Conservation (phyloP, 2,888 invertebrate genomes). For the Tubulanus polymorphus region DNA sequence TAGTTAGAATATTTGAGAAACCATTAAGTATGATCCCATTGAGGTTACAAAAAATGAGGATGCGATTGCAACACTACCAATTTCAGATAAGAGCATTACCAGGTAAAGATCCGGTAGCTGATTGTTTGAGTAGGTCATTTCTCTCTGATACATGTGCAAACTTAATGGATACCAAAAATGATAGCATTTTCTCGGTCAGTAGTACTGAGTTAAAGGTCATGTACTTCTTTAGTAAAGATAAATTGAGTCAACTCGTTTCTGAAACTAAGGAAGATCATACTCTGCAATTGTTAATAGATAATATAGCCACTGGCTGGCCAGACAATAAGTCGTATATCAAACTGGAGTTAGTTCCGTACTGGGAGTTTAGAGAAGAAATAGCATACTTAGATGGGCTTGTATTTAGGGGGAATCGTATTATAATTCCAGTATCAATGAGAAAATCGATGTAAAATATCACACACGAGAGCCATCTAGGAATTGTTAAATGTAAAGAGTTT, state of each 20-base stretch:
- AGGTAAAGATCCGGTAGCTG: slow-evolving; percentile 20
- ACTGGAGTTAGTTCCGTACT: neutral
- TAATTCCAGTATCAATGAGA: slow-evolving; percentile 3
- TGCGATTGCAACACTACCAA: slow-evolving; percentile 18
- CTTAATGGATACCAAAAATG: neutral
- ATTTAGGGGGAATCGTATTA: slow-evolving; percentile 11
- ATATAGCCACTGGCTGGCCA: slow-evolving; percentile 9
- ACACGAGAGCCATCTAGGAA: slow-evolving; percentile 7
- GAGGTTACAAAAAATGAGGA: slow-evolving; percentile 18
- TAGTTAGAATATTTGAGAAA: slow-evolving; percentile 17
- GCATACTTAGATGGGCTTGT: slow-evolving; percentile 17
- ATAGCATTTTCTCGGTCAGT: too few species aligned
- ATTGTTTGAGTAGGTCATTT: slow-evolving; percentile 22
- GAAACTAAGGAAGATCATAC: neutral
- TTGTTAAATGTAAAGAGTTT: slow-evolving; percentile 4
- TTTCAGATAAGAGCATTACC: slow-evolving; percentile 9
- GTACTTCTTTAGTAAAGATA: too few species aligned
- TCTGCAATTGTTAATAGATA: neutral
- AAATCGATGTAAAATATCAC: neutral
- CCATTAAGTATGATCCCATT: slow-evolving; percentile 15
- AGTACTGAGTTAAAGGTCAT: too few species aligned
- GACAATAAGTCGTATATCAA: slow-evolving; percentile 3
- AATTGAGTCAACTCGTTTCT: neutral
- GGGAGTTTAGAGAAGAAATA: slow-evolving; percentile 2
- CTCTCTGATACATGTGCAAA: slow-evolving; percentile 8